phyloP scores from a whole-genome alignment of 2,888 invertebrate species.

The Meganola albula region DNA sequence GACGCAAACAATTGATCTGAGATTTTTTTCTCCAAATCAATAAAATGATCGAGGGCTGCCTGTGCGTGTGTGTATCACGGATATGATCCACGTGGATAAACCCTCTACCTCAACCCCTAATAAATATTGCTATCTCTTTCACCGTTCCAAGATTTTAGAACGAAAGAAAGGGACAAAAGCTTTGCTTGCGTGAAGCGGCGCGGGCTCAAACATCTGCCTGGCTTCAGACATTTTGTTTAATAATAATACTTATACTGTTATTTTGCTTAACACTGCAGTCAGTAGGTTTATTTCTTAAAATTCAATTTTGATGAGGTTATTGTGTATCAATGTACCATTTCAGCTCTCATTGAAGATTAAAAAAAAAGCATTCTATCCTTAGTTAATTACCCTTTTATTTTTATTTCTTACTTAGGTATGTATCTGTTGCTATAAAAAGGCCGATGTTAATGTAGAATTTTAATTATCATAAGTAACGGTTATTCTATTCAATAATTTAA shows the following conservation, averaged over 20 bases:
- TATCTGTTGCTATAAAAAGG: too few relatives aligned
- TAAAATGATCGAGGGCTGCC: constrained; percentile 60
- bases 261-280: too few relatives aligned
- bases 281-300: too few relatives aligned
- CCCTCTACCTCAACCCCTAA: constrained; percentile 66
- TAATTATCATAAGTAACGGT: constrained; percentile 55
- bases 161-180: constrained; percentile 29
- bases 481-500: constrained; percentile 46
- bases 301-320: too few relatives aligned
- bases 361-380: too few relatives aligned
- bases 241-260: constrained; percentile 58
- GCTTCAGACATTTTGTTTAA: constrained; percentile 52
- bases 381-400: too few relatives aligned
- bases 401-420: too few relatives aligned
- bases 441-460: too few relatives aligned
- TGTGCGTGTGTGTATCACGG: constrained; percentile 45
- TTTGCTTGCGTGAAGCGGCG: constrained; percentile 40
- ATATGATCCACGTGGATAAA: constrained; percentile 62
- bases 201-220: constrained; percentile 70
- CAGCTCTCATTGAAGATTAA: too few relatives aligned
- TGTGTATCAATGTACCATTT: too few relatives aligned
- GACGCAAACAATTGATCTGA: constrained; percentile 36
- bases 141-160: constrained; percentile 9
- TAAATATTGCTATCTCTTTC: constrained; percentile 40
- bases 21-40: constrained; percentile 60